Evolutionary conservation across 2,888 invertebrate genomes (phyloP), one percentile per base, ranked within the genome.

Genomic region (Dynastes tityus): DNA sequence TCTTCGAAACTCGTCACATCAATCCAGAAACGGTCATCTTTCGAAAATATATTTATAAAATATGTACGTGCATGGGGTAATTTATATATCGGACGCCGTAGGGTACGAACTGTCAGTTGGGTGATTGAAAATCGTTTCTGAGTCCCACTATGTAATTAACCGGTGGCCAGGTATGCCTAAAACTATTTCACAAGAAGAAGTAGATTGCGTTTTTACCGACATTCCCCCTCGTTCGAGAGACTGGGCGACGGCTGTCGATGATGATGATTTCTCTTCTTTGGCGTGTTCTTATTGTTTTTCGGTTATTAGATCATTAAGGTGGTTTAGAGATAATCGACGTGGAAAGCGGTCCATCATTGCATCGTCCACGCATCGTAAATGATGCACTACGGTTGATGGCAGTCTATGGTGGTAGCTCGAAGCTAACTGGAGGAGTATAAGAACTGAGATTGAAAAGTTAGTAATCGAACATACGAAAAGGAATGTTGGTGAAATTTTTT

Each of bases 131-230:
- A 85, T 85, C 83, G 84, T 85, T 85, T 84, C 82, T 77, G 81
- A 78, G 84, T 84, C 84, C 85, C 84, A 83, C 84, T 82, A 80
- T 86, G 84, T 85, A 86, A 86, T 86, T 86, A 86, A 86, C 86
- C 86, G 82, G 86, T 86, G 86, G 86, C 86, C 80, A 80, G 83
- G 82, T 84, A 84, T 85, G 84, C 85, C 86, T 81, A 79, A 81
- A 79, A 81, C 78, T 79, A 78, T 79, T 81, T 81, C 78, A 78
- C 80, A 77, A 81, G 78, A 77, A 80, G 79, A 77, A 80, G 79
- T 79, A 79, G 79, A 82, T 82, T 79, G 81, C 79, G 80, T 82
- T 82, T 81, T 82, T 78, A 73, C 68, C 68, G 51, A 74, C 70
- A 81, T 80, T 80, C 80, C 77, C 45, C 11, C 22, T 55, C 55